Evolutionary conservation across 2,113 vertebrate genomes (phyloP).

Genomic region (Bujurquina vittata): DNA sequence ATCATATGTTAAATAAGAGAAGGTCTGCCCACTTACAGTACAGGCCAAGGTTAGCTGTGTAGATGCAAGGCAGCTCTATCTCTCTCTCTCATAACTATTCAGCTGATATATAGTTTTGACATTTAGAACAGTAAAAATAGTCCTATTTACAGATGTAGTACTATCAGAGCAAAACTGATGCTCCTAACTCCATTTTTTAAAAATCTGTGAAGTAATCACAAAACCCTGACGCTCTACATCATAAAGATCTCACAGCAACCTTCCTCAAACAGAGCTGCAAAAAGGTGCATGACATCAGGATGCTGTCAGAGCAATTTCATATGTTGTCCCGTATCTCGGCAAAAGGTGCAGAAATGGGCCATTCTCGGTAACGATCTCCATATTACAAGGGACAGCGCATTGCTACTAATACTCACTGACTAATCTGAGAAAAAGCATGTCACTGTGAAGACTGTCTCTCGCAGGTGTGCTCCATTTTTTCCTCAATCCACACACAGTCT

Average conservation of each 20-base stretch:
- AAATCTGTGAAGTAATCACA: neutral
- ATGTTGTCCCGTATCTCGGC: neutral
- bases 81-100: neutral
- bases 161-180: neutral
- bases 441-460: conserved; percentile 7
- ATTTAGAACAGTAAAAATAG: neutral
- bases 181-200: conserved; percentile 3
- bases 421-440: conserved; percentile 45
- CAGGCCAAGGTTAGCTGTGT: too few relatives aligned
- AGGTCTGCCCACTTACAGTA: too few relatives aligned
- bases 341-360: conserved; percentile 9
- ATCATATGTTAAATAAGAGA: neutral
- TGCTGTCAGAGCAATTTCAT: neutral
- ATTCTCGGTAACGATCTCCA: conserved; percentile 15
- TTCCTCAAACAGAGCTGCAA: neutral
- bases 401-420: conserved; percentile 42
- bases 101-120: neutral
- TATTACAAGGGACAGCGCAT: conserved; percentile 28
- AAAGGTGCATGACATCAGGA: conserved; percentile 7
- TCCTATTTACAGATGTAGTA: neutral
- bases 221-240: neutral
- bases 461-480: conserved; percentile 30
- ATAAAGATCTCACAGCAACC: neutral
- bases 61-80: too few relatives aligned
- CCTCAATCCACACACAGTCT: neutral